Evolutionary conservation across 2,797 vertebrate species (phyloP).

Genomic region (Psittacula derbiana): DNA sequence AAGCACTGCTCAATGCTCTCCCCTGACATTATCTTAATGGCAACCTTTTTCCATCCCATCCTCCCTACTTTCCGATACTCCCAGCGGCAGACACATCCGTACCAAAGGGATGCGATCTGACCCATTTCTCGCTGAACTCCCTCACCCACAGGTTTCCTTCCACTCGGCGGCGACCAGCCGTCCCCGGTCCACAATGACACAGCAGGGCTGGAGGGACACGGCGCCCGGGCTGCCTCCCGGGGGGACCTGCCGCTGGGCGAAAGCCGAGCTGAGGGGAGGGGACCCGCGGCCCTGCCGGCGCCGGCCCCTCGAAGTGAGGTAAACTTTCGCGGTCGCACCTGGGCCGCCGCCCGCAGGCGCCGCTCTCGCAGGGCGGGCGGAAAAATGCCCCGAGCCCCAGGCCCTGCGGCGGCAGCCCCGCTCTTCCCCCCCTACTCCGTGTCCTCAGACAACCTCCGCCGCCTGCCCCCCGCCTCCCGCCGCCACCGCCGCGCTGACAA

Average conservation of each 20-base stretch:
- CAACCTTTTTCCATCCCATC: constrained; percentile 19
- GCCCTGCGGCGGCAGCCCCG: not conserved
- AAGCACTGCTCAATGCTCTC: constrained; percentile 27
- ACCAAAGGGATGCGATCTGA: constrained; percentile 14
- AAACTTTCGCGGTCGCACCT: constrained; percentile 8
- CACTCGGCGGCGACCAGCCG: constrained; percentile 21
- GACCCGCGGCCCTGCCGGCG: not conserved
- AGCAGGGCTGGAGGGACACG: constrained; percentile 60
- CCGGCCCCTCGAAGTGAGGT: constrained; percentile 7
- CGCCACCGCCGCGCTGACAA: constrained; percentile 9
- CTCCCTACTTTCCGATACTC: constrained; percentile 41
- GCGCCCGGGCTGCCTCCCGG: constrained; percentile 24
- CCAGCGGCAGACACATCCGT: constrained; percentile 10
- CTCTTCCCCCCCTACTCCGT: not conserved
- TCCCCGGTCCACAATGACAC: constrained; percentile 71
- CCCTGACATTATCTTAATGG: constrained; percentile 24
- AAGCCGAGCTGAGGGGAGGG: not conserved
- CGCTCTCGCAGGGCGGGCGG: not conserved
- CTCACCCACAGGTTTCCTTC: constrained; percentile 37
- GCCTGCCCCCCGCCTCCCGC: not conserved
- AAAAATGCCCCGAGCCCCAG: not conserved
- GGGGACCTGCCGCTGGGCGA: not conserved
- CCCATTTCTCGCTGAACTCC: constrained; percentile 60
- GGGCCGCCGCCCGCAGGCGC: not conserved
- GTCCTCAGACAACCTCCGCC: constrained; percentile 14